Evolutionary conservation across 2,797 vertebrate genomes (phyloP).

Genomic region (Threskiornis aethiopicus): DNA sequence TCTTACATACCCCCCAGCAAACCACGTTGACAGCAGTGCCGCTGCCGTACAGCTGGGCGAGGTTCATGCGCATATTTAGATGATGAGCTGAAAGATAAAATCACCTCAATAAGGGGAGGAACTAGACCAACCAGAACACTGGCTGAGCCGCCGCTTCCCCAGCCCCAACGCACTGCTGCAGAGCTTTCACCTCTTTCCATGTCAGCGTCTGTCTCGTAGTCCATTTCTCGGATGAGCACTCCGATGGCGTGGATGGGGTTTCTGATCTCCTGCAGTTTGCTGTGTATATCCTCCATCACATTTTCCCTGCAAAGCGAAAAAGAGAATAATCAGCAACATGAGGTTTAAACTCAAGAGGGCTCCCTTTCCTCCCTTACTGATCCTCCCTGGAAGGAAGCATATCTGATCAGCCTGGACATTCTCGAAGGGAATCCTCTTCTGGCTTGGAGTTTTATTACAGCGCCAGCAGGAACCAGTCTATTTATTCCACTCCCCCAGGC

Average conservation of each 20-base stretch:
- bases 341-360: not conserved
- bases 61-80: constrained; percentile 78
- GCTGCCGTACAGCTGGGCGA: constrained; percentile 88
- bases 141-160: not conserved
- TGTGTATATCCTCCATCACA: constrained; percentile 87
- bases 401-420: not conserved
- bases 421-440: not conserved
- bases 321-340: not conserved
- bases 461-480: not conserved
- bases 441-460: not conserved
- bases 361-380: not conserved
- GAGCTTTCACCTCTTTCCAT: constrained; percentile 71
- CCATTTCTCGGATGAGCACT: constrained; percentile 88
- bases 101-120: not conserved
- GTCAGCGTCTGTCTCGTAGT: constrained; percentile 88
- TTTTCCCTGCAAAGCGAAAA: constrained; percentile 76
- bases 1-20: constrained; percentile 82
- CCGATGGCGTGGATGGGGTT: constrained; percentile 85
- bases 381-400: not conserved
- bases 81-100: constrained; percentile 76
- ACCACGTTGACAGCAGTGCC: constrained; percentile 74
- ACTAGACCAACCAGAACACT: not conserved
- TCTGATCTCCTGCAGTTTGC: constrained; percentile 89
- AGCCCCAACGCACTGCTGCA: rapidly evolving
- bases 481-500: constrained; percentile 29